phyloP scores from a whole-genome alignment of 2,113 vertebrate species.

The Marmota monax region DNA sequence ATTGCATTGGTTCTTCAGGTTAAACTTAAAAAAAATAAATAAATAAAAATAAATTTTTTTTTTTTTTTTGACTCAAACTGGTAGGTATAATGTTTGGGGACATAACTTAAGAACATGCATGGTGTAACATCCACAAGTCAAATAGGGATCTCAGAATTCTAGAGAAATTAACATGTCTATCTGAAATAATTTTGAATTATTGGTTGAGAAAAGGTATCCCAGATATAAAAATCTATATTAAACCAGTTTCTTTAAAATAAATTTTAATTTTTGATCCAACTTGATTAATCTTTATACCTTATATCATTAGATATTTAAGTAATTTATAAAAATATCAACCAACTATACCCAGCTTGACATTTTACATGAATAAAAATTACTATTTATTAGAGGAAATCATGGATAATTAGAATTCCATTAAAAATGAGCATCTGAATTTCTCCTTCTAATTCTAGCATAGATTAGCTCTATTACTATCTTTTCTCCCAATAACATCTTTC shows the following conservation, averaged over 20 bases:
- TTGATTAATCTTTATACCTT: slow-evolving; percentile 59
- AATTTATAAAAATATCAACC: slow-evolving; percentile 68
- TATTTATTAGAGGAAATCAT: slow-evolving; percentile 68
- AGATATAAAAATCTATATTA: slow-evolving; percentile 73
- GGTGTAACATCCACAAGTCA: slow-evolving; percentile 67
- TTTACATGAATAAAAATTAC: slow-evolving; percentile 62
- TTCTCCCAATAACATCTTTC: slow-evolving; percentile 27
- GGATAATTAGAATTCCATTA: slow-evolving; percentile 69
- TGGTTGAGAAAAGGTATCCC: slow-evolving; percentile 68
- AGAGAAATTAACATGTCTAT: slow-evolving; percentile 67
- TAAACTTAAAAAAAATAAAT: slow-evolving; percentile 73
- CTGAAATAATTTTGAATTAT: slow-evolving; percentile 68
- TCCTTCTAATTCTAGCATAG: slow-evolving; percentile 56
- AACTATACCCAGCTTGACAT: slow-evolving; percentile 65
- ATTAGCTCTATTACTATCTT: slow-evolving; percentile 52
- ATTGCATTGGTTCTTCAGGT: slow-evolving; percentile 66
- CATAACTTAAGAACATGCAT: slow-evolving; percentile 71
- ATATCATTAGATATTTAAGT: slow-evolving; percentile 53
- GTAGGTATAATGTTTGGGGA: slow-evolving; percentile 61
- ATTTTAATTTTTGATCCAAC: slow-evolving; percentile 63
- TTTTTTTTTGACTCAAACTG: slow-evolving; percentile 51
- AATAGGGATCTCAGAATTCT: slow-evolving; percentile 76
- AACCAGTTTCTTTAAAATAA: slow-evolving; percentile 60
- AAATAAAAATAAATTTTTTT: slow-evolving; percentile 39
- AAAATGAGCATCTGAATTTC: slow-evolving; percentile 72